Conservation (phyloP, 2,888 invertebrate species). For the Sphaerophoria rueppellii region DNA sequence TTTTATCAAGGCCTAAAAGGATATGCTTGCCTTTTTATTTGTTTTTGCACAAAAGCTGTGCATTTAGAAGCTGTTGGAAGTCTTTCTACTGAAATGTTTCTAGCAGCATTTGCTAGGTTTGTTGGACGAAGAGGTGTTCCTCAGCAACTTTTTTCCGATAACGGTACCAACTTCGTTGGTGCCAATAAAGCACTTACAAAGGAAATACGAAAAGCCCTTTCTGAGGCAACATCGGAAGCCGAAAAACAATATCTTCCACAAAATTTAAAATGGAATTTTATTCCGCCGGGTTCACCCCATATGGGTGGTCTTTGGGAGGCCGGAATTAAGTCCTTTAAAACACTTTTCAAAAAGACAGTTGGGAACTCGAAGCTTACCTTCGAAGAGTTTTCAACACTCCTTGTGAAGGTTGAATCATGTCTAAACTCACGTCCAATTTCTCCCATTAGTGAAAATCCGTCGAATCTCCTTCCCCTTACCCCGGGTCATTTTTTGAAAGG, state of each 20-base stretch:
- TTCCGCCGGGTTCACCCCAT: not conserved
- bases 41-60: not conserved
- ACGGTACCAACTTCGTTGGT: conserved; percentile 23
- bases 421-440: not conserved
- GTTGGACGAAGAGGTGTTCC: conserved; percentile 54
- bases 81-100: conserved; percentile 27
- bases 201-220: not conserved
- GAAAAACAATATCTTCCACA: conserved; percentile 5
- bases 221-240: conserved; percentile 11
- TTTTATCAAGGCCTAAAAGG: conserved; percentile 38
- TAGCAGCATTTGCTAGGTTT: conserved; percentile 50
- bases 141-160: not conserved
- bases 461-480: not conserved
- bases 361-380: conserved; percentile 17
- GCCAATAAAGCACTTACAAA: conserved; percentile 9
- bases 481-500: conserved; percentile 18
- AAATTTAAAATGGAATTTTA: conserved; percentile 8
- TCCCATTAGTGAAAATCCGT: not conserved
- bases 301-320: conserved; percentile 16
- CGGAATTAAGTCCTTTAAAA: conserved; percentile 4
- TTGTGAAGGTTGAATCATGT: conserved; percentile 9
- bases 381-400: conserved; percentile 11
- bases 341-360: not conserved
- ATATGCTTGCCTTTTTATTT: conserved; percentile 48
- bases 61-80: conserved; percentile 47